Evolutionary conservation across 2,797 vertebrate species (phyloP).

Genomic region (Sardinella longiceps): DNA sequence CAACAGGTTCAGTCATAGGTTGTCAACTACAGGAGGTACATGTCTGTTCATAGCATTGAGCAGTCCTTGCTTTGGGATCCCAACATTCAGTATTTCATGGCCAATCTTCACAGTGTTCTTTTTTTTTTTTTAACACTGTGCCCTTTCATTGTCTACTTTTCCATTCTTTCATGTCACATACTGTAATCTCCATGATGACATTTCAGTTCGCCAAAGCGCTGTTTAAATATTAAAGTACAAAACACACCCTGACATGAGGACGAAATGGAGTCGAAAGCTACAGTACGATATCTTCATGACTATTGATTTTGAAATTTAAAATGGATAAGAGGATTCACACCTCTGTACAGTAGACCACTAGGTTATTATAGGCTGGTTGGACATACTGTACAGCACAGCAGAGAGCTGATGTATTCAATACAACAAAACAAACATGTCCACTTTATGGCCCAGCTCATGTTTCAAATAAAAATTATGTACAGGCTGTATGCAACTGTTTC

Average conservation of each 20-base stretch:
- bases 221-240: neutral
- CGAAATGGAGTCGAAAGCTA: neutral
- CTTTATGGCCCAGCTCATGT: neutral
- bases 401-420: neutral
- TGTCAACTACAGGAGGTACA: neutral
- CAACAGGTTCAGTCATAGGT: neutral
- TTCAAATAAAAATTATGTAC: neutral
- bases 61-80: neutral
- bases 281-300: neutral
- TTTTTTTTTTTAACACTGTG: no score
- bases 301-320: neutral
- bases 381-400: no score
- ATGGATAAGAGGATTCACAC: neutral
- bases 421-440: neutral
- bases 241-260: neutral
- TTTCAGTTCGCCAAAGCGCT: neutral
- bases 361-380: neutral
- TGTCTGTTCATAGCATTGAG: neutral
- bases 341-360: neutral
- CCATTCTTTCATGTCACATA: neutral
- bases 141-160: neutral
- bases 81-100: neutral
- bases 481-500: neutral
- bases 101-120: neutral
- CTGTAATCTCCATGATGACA: neutral